phyloP scores from a whole-genome alignment of 2,888 invertebrate species.

The Spilosoma lubricipeda region DNA sequence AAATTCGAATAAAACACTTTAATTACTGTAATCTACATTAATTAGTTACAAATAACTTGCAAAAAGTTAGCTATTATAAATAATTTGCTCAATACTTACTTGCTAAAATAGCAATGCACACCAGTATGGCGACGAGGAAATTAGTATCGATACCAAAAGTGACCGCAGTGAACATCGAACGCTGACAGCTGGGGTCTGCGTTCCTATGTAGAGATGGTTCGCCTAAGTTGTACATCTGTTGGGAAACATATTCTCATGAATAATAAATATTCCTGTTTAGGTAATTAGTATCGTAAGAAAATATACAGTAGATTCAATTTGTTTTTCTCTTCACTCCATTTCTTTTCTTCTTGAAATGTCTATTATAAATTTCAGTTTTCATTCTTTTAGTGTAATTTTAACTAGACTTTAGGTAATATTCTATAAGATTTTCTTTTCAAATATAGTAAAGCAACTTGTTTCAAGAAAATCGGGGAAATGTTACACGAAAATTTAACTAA shows the following conservation, averaged over 20 bases:
- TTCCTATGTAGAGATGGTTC: conserved; percentile 90
- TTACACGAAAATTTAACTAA: too few species aligned
- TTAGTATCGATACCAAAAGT: conserved; percentile 94
- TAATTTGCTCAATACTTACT: conserved; percentile 86
- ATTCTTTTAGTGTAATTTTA: too few species aligned
- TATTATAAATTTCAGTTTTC: too few species aligned
- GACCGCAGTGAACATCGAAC: conserved; percentile 90
- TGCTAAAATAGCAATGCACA: conserved; percentile 93
- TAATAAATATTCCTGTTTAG: neutral
- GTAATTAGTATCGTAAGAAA: neutral
- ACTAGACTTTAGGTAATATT: too few species aligned
- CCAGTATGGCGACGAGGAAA: conserved; percentile 95
- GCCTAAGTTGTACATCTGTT: conserved; percentile 95
- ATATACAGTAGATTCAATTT: neutral
- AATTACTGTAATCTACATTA: neutral
- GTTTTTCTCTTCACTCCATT: too few species aligned
- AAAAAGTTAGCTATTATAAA: neutral
- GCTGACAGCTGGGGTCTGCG: conserved; percentile 91
- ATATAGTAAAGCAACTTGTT: too few species aligned
- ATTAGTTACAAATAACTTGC: neutral
- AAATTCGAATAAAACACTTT: neutral
- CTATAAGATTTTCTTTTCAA: too few species aligned
- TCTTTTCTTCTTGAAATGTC: too few species aligned
- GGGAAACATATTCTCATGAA: conserved; percentile 33
- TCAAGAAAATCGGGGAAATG: too few species aligned